Conservation (phyloP, 2,797 vertebrate species). For the Miichthys miiuy region DNA sequence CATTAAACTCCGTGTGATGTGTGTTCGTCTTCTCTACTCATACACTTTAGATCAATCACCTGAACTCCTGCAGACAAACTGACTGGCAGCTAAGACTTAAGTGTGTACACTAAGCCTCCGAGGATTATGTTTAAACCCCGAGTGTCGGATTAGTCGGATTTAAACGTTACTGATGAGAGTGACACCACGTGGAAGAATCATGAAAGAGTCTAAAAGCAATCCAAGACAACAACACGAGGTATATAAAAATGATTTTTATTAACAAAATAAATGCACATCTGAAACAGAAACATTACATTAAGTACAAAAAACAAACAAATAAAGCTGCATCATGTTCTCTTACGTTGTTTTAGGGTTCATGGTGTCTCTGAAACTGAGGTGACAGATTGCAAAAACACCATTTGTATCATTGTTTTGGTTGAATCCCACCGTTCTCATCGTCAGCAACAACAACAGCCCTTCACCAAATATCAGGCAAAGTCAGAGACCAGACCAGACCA, state of each 20-base stretch:
- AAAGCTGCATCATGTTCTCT: background rate
- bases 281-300: background rate
- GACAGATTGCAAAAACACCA: too few relatives aligned
- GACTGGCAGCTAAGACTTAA: background rate
- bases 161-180: background rate
- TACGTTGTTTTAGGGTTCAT: too few relatives aligned
- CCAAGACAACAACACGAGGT: background rate
- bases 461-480: too few relatives aligned
- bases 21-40: background rate
- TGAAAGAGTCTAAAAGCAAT: background rate
- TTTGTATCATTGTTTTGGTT: too few relatives aligned
- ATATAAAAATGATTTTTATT: constrained; percentile 40
- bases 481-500: too few relatives aligned
- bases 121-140: background rate
- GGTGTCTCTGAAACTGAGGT: too few relatives aligned
- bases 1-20: background rate
- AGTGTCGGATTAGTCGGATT: background rate
- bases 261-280: constrained; percentile 26
- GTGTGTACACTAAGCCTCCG: background rate
- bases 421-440: background rate
- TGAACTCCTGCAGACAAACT: background rate
- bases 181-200: background rate
- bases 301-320: background rate
- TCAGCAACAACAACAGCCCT: too few relatives aligned
- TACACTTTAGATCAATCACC: background rate